phyloP scores from a whole-genome alignment of 2,888 invertebrate genomes.

The Artemia sinica region DNA sequence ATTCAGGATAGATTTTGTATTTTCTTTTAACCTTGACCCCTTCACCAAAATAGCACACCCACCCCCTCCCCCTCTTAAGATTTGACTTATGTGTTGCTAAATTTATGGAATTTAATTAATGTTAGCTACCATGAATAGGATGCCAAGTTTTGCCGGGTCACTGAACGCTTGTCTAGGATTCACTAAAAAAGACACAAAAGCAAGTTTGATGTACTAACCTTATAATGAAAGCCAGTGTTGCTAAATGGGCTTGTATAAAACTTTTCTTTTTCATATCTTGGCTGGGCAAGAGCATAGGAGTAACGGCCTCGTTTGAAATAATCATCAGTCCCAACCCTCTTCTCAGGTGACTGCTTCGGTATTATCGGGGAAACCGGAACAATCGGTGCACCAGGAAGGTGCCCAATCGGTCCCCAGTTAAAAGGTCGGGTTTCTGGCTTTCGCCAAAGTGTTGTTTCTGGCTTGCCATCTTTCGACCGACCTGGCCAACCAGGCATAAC shows the following conservation, averaged over 20 bases:
- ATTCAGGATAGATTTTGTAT: too few relatives aligned
- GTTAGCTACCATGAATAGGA: too few relatives aligned
- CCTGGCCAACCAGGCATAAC: neutral
- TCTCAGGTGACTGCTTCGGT: slow-evolving; percentile 8
- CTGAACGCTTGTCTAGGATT: too few relatives aligned
- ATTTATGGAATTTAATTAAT: too few relatives aligned
- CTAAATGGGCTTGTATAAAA: neutral
- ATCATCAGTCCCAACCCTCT: neutral
- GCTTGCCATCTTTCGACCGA: neutral
- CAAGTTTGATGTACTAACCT: neutral
- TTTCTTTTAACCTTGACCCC: too few relatives aligned
- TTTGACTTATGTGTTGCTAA: too few relatives aligned
- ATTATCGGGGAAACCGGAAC: slow-evolving; percentile 1
- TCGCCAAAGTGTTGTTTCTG: neutral
- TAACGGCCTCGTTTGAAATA: neutral
- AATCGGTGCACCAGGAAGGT: neutral
- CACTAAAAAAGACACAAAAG: too few relatives aligned
- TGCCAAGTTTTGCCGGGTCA: too few relatives aligned
- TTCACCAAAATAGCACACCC: too few relatives aligned
- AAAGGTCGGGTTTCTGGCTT: slow-evolving; percentile 3
- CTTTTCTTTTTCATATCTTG: neutral
- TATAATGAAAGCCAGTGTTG: neutral
- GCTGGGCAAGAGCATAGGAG: neutral
- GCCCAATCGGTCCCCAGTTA: neutral
- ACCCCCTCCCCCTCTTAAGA: too few relatives aligned